Base-by-base conservation (phyloP, 2,888 invertebrate genomes). In the Dendrolimus houi region DNA sequence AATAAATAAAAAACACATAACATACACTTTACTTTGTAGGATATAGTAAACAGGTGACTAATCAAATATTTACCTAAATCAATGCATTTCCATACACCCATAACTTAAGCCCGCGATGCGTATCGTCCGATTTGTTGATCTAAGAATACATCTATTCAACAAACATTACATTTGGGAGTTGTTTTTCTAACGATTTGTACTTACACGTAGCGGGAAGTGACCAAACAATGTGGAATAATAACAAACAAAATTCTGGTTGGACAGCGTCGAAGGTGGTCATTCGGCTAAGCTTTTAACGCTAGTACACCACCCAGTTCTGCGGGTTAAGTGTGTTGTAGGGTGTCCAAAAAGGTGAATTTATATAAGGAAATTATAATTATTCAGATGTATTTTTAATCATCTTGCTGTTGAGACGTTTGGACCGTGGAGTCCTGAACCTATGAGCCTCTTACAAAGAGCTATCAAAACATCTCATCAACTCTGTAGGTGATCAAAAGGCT, bases 281-380 rank as follows among this genome's bases (percentile, higher is more conserved):
- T 66, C 61, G 59, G 54, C 54, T 54, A 13, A 47, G 54, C 62
- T 65, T 61, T 64, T 66, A 63, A 57, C 60, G 54, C 52, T 61
- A 61, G 64, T 59, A 61, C 55, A 52, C 58, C 58, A 59, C 56
- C 56, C 54, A 59, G 59, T 62, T 62, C 54, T 61, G 59, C 63
- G 63, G 60, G 62, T 56, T 64, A 61, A 65, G 58, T 47, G 47
- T 7, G 29, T 29, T 29, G 47, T 47, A 47, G 47, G 47, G 47
- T 47, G 47, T 47, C 47, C 47, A 47, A 9, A 9, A 9, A 10
- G 9, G 8, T 47, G 2, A 47, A 10, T 47, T 17, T 17, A 17
- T 17, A 2, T 17, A 17, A 2, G 1, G 2, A 17, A 17, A 17
- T 17, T 2, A 17, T 17, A 17, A 2, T 17, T 17, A 17, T 17